Base-by-base conservation (phyloP, 2,113 vertebrate genomes). In the Telmatochromis brachygnathus region DNA sequence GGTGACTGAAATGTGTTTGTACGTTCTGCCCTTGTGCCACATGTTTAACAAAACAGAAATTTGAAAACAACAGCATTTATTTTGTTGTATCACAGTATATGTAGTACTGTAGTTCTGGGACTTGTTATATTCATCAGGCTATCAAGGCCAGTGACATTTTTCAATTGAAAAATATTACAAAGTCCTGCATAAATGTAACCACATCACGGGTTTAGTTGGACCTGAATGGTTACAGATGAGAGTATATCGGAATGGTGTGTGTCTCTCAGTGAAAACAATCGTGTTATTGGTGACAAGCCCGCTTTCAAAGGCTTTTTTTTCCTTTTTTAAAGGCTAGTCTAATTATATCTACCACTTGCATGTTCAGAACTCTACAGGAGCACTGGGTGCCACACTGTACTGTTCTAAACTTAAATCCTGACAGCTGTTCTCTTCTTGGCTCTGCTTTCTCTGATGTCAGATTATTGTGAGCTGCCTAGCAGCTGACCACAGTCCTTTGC, bases 381-480 rank as follows among this genome's bases (percentile, higher is more conserved):
- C 73, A n/a, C 4, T 19, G 55, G 39, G 65, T 70, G 37, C 83
- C 68, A 56, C 73, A 81, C 92, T 90, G 90, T 91, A 84, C 89
- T 73, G 83, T 83, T 95, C 93, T 93, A 91, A 91, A 93, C 91
- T 92, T 92, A 92, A 88, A 84, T 26, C 4, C 82, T 54, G 42
- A 87, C 95, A 96, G 94, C 93, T 94, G 94, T 82, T 90, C 84
- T 77, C 23, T 86, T 93, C 87, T 87, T 87, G 58, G 85, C 91
- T 90, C 51, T 23, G 73, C 60, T 80, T 21, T 28, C 51, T 87
- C 89, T 91, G 84, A 92, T 90, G 87, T 92, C 86, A 75, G 83
- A 85, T 91, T 89, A 91, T 92, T 89, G 89, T 88, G 65, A 85
- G 92, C 73, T 53, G 62, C 80, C 83, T n/a, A 90, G 91, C 90